phyloP scores from a whole-genome alignment of 2,888 invertebrate genomes.

The Limenitis camilla region DNA sequence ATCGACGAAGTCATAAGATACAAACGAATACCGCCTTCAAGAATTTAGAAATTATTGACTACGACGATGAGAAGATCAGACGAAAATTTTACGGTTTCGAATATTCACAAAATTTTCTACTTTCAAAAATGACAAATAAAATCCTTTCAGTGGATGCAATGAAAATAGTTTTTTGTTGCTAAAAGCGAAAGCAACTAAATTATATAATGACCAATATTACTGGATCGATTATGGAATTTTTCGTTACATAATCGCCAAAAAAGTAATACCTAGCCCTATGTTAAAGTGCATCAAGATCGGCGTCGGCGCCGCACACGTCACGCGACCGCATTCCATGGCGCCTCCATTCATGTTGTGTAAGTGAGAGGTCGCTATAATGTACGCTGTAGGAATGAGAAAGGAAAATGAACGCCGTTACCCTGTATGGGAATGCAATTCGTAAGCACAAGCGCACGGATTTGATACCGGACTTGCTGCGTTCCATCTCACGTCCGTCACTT shows the following conservation, averaged over 20 bases:
- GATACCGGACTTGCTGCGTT: conserved; percentile 57
- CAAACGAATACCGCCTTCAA: no score
- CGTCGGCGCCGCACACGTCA: conserved; percentile 76
- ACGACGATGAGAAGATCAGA: no score
- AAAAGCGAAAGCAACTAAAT: no score
- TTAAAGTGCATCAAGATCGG: conserved; percentile 72
- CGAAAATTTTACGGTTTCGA: no score
- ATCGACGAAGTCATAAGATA: no score
- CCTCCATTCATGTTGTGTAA: conserved; percentile 68
- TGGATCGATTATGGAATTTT: conserved; percentile 1
- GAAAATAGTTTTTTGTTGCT: no score
- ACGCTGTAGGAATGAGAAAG: conserved; percentile 57
- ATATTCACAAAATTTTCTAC: no score
- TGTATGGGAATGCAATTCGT: conserved; percentile 70
- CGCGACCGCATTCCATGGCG: conserved; percentile 76
- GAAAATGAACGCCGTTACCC: conserved; percentile 60
- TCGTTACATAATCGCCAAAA: conserved; percentile 25
- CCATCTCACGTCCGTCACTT: conserved; percentile 41
- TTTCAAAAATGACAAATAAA: no score
- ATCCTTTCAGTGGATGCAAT: no score
- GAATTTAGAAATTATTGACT: no score
- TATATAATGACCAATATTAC: neutral
- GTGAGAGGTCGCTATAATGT: conserved; percentile 49
- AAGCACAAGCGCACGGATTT: conserved; percentile 63
- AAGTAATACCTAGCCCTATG: conserved; percentile 45